phyloP scores from a whole-genome alignment of 1,140 invertebrate genomes.

The Probaryconus sp. region DNA sequence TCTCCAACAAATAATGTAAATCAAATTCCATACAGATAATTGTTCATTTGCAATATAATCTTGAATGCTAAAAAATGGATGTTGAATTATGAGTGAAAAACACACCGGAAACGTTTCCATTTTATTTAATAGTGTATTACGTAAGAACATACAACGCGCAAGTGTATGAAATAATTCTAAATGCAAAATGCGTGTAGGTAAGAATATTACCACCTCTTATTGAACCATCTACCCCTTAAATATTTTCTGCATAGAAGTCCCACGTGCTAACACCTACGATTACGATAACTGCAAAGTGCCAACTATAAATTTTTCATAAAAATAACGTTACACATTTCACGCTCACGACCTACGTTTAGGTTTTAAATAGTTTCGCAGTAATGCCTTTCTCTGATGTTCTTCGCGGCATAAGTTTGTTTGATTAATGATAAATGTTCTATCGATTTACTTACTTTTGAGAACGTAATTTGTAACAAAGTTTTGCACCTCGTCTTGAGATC shows the following conservation, averaged over 20 bases:
- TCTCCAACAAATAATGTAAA: too few species aligned
- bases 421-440: background rate
- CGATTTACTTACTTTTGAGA: too few species aligned
- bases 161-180: too few species aligned
- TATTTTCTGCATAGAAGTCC: constrained; percentile 33
- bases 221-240: constrained; percentile 3
- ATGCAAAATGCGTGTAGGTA: constrained; percentile 11
- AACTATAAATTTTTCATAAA: constrained; percentile 31
- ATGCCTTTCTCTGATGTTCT: constrained; percentile 1
- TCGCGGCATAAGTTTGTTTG: background rate
- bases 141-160: background rate
- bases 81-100: too few species aligned
- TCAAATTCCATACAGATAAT: too few species aligned
- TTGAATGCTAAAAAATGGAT: too few species aligned
- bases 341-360: constrained; percentile 24
- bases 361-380: constrained; percentile 18
- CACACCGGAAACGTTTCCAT: too few species aligned
- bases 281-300: constrained; percentile 14
- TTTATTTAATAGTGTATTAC: too few species aligned
- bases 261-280: constrained; percentile 32
- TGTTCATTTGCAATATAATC: too few species aligned
- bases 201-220: too few species aligned
- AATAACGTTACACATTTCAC: constrained; percentile 13
- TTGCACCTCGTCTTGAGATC: too few species aligned
- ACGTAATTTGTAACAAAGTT: too few species aligned